phyloP scores from a whole-genome alignment of 2,797 vertebrate genomes.

The Chrosomus eos region DNA sequence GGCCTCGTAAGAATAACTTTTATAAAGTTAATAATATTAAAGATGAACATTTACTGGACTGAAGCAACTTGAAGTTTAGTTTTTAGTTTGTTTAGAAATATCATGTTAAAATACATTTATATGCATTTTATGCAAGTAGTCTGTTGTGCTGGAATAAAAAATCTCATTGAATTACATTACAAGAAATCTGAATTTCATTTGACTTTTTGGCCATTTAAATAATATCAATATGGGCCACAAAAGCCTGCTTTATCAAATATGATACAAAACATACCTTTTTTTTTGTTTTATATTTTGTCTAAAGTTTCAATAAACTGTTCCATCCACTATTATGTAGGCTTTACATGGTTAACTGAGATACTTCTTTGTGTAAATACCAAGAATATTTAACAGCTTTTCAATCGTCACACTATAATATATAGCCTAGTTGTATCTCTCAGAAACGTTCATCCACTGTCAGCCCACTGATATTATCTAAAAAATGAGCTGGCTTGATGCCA shows the following conservation, averaged over 20 bases:
- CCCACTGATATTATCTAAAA: constrained; percentile 17
- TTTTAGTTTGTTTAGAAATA: background rate
- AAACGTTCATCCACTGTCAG: background rate
- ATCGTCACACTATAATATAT: background rate
- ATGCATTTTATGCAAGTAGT: background rate
- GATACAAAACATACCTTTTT: background rate
- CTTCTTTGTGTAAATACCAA: background rate
- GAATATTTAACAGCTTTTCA: background rate
- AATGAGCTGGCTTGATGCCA: background rate
- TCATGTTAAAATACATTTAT: background rate
- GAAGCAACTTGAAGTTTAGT: background rate
- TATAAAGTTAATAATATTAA: background rate
- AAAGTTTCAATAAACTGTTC: background rate
- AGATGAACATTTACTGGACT: background rate
- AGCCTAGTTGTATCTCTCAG: background rate
- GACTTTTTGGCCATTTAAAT: background rate
- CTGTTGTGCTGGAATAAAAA: background rate
- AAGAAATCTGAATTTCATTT: background rate
- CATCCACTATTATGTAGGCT: background rate
- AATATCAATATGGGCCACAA: background rate
- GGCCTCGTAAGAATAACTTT: background rate
- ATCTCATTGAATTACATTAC: background rate
- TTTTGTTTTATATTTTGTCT: background rate
- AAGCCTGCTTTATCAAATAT: background rate
- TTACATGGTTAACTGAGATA: background rate